Evolutionary conservation across 2,888 invertebrate species (phyloP).

Genomic region (Melanostoma mellinum): DNA sequence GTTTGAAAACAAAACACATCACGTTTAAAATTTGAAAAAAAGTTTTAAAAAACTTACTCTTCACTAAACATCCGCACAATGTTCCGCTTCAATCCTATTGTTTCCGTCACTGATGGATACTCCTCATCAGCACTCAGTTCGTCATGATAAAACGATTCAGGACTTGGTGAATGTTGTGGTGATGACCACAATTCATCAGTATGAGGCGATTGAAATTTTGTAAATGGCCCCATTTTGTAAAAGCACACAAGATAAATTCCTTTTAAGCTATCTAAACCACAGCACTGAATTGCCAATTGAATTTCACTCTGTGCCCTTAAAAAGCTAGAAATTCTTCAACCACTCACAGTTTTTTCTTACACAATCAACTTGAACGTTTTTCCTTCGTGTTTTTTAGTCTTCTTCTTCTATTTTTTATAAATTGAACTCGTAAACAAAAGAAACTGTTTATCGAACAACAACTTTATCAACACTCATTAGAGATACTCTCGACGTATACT

Average conservation of each 20-base stretch:
- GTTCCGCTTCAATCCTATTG: constrained; percentile 78
- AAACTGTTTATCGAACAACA: constrained; percentile 47
- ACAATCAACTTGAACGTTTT: constrained; percentile 25
- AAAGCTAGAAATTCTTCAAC: background rate
- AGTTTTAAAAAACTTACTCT: constrained; percentile 78
- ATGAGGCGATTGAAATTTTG: constrained; percentile 58
- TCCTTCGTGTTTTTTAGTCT: background rate
- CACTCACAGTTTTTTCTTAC: constrained; percentile 1
- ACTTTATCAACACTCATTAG: constrained; percentile 50
- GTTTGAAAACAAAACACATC: background rate
- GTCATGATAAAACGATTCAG: constrained; percentile 52
- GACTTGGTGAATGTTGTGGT: constrained; percentile 20
- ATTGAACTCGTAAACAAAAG: constrained; percentile 47
- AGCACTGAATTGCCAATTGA: constrained; percentile 1
- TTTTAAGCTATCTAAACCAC: constrained; percentile 7
- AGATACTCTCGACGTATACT: constrained; percentile 22
- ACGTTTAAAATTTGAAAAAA: constrained; percentile 9
- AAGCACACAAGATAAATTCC: background rate
- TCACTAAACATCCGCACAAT: constrained; percentile 81
- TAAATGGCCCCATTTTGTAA: constrained; percentile 59
- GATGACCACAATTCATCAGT: constrained; percentile 57
- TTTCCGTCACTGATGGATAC: constrained; percentile 75
- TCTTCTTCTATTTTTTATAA: background rate
- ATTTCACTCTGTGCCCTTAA: background rate
- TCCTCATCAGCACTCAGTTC: constrained; percentile 20